Evolutionary conservation across 2,888 invertebrate species (phyloP).

Genomic region (Diadegma fenestrale): DNA sequence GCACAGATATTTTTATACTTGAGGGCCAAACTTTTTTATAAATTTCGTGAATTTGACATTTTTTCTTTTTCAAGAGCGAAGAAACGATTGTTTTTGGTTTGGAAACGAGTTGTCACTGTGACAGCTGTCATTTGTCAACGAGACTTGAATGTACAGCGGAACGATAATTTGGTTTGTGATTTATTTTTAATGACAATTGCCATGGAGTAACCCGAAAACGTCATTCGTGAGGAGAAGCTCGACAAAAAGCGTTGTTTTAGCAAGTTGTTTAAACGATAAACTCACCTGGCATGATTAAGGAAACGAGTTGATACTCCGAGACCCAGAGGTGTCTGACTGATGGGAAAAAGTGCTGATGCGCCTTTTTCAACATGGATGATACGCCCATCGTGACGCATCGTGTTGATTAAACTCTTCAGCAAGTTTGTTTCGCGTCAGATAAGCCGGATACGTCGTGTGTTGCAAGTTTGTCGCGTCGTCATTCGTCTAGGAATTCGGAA

Average conservation of each 20-base stretch:
- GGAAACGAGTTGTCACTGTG: neutral
- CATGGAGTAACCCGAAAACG: neutral
- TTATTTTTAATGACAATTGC: neutral
- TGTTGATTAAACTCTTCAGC: slow-evolving; percentile 23
- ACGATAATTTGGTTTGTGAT: neutral
- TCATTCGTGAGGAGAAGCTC: neutral
- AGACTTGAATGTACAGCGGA: neutral
- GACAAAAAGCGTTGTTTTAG: neutral
- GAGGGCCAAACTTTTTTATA: neutral
- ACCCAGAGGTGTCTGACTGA: slow-evolving; percentile 48
- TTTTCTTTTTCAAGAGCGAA: too few relatives aligned
- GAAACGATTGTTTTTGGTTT: neutral
- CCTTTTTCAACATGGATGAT: slow-evolving; percentile 40
- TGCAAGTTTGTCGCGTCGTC: neutral
- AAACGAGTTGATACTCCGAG: slow-evolving; percentile 2
- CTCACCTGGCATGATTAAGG: slow-evolving; percentile 54
- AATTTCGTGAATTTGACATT: neutral
- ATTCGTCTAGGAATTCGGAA: slow-evolving; percentile 9
- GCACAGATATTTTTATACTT: neutral
- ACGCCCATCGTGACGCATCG: slow-evolving; percentile 59
- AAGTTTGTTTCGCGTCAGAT: slow-evolving; percentile 10
- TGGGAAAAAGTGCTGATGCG: slow-evolving; percentile 33
- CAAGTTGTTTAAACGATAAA: neutral
- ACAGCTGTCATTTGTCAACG: neutral
- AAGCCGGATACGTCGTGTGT: neutral